Base-by-base conservation (phyloP, 2,888 invertebrate species). In the Notodonta dromedarius region DNA sequence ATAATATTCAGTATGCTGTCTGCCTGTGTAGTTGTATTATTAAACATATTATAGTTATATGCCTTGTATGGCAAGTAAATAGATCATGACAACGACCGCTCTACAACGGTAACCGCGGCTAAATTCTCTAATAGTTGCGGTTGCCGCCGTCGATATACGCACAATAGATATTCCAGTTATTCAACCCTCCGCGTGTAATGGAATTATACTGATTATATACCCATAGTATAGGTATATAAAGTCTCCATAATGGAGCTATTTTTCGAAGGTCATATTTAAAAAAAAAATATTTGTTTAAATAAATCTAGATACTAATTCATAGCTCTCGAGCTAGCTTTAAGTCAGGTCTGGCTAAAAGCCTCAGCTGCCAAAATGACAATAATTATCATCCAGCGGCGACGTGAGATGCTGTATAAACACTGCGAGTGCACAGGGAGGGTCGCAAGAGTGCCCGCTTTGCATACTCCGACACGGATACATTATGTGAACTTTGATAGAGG, bases 111-210 rank as follows among this genome's bases (percentile, higher is more conserved):
- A 14, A 16, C 67, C 68, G n/a, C 66, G 60, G 42, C 32, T 58
- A 40, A 58, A 65, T 62, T 56, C 52, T 56, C 53, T 32, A 58
- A 70, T 70, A 69, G 52, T 69, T 63, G 70, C 50, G 66, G 66
- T 35, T 42, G 42, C 57, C 9, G 42, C 42, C 11, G 4, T 61
- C 56, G 35, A 56, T 54, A 51, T 8, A 35, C 51, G 39, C 32
- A 48, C 13, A 48, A 32, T 48, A 62, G 71, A 67, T 64, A 69
- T 69, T 69, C 60, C 58, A 69, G 58, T 56, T 24, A 69, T 71
- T 67, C 64, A 54, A n/a, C n/a, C 35, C 52, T 12, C 35, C 4
- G 35, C 64, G 42, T 66, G 63, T 68, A 58, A 60, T 32, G 42
- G 55, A 58, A 52, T 7, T 35, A 35, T 35, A 35, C 35, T 7